Percentiles rank a stretch among this genome's conserved stretches.
phyloP scores from a whole-genome alignment of 2,113 vertebrate species.

The Sialia sialis region DNA sequence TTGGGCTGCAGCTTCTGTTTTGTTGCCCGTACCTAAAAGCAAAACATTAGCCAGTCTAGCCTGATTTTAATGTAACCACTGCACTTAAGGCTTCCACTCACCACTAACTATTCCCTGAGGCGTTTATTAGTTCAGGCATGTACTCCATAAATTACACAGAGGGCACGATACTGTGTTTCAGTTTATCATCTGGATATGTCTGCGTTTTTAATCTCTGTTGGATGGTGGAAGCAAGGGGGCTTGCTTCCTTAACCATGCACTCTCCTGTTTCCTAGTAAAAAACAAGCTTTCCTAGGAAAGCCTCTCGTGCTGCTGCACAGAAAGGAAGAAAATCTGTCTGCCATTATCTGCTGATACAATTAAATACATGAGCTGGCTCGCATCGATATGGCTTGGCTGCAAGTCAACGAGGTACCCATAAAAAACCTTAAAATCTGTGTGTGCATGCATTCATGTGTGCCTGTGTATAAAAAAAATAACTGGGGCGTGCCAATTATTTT shows the following conservation, averaged over 20 bases:
- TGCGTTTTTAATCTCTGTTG: background rate
- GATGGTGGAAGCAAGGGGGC: background rate
- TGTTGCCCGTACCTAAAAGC: background rate
- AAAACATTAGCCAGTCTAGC: background rate
- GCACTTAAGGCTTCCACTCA: background rate
- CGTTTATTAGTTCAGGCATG: conserved; percentile 5
- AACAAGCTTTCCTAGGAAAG: background rate
- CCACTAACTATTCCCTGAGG: background rate
- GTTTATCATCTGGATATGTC: background rate
- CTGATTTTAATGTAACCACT: background rate
- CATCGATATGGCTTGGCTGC: background rate
- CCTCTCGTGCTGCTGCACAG: background rate
- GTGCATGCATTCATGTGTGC: background rate
- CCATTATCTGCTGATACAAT: conserved; percentile 28
- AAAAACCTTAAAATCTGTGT: background rate
- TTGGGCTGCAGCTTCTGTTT: background rate
- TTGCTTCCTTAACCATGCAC: background rate
- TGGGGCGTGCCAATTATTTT: conserved; percentile 38
- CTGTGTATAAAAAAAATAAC: background rate
- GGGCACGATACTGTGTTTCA: background rate
- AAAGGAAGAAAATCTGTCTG: conserved; percentile 36
- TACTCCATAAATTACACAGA: background rate
- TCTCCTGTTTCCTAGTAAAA: background rate
- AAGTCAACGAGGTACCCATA: conserved; percentile 38
- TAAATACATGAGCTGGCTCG: conserved; percentile 6